Base-by-base conservation (phyloP, 2,797 vertebrate species). In the Acanthis flammea region DNA sequence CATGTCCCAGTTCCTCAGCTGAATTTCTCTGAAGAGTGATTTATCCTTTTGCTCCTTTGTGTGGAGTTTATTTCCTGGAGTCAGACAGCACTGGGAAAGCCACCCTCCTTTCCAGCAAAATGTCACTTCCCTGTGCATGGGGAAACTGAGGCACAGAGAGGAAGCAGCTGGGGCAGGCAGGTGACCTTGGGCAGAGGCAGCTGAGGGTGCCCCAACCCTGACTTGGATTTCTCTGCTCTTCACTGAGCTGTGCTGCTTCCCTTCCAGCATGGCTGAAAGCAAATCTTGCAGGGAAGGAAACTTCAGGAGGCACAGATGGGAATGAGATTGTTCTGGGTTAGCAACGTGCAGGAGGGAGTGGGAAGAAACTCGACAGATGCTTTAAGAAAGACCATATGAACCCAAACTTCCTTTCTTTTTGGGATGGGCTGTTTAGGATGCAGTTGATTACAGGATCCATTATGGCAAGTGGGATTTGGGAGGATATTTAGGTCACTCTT, bases 361-460 rank as follows among this genome's bases (percentile, higher is more conserved):
- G 96, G 73, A 94, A 91, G 90, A 81, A 86, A 78, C 62, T 92
- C 94, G 92, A 94, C 95, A 96, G 93, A 94, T 96, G 95, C 95
- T 90, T 23, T 63, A 91, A 91, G 85, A 95, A 91, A 58, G 76
- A 91, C 73, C 87, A 81, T 94, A 94, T 96, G 94, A 96, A 96
- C 94, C 93, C 90, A 72, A 88, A 91, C 91, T 94, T 96, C 94
- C 91, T 96, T 94, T 92, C 87, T 67, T 50, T 84, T 80, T 83
- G 75, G 85, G 76, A 27, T 86, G 82, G 62, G 54, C 86, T 95
- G 85, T 90, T 94, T 80, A 77, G 81, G 82, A 72, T 96, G 76
- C 85, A 80, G 47, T 51, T 90, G 73, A 23, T 78, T 83, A 37
- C 27, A 86, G 85, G 39, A 75, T 80, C 85, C 23, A 9, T 41